Conservation (phyloP, 2,113 vertebrate species). For the Talpa occidentalis region DNA sequence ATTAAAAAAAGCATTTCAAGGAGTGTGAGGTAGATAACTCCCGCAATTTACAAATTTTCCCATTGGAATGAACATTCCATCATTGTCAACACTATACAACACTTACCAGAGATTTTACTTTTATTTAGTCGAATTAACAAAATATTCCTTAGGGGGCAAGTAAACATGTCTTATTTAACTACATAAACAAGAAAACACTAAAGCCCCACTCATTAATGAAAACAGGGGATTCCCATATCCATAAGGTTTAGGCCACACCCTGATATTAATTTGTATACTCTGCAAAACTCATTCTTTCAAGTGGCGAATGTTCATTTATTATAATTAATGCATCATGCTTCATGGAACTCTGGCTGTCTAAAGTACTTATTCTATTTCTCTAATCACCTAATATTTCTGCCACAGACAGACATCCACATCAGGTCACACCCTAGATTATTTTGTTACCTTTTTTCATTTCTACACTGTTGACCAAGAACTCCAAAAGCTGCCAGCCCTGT, state of each 20-base stretch:
- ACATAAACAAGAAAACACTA: neutral
- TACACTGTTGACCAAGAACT: neutral
- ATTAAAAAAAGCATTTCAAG: conserved; percentile 36
- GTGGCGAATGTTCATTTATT: neutral
- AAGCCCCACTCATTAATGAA: neutral
- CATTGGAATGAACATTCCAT: neutral
- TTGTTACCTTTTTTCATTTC: neutral
- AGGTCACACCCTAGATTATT: neutral
- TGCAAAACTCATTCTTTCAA: conserved; percentile 15
- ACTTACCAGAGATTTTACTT: neutral
- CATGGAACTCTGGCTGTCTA: neutral
- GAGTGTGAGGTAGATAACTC: neutral
- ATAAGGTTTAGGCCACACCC: neutral
- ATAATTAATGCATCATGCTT: neutral
- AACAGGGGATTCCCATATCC: neutral
- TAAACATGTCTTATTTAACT: neutral
- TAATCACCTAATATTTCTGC: neutral
- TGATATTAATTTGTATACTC: conserved; percentile 25
- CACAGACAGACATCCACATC: neutral
- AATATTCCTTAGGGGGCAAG: neutral
- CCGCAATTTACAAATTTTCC: neutral
- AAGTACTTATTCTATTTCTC: neutral
- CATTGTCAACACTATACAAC: neutral
- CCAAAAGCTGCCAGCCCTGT: neutral
- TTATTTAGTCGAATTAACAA: neutral